Evolutionary conservation across 2,888 invertebrate genomes (phyloP), one percentile per base, ranked within the genome.

Genomic region (Cistogaster globosa): DNA sequence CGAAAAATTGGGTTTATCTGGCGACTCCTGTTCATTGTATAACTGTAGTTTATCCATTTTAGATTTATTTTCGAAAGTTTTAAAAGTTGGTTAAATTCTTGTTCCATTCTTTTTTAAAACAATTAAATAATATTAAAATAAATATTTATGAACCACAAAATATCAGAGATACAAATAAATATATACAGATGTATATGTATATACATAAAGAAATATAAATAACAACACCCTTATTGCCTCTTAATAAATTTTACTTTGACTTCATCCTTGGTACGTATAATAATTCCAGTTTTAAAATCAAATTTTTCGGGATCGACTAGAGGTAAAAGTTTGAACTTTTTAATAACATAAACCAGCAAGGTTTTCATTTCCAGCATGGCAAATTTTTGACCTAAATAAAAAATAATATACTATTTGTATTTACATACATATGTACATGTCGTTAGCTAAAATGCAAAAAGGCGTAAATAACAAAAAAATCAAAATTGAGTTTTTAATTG

Each of bases 291-390:
- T 65, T 79, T 84, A 18, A 84, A 84, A 18, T 80, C 53, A 38
- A 88, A 85, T 8, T 78, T 65, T 8, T 84, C 78, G 0, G 85
- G 87, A 80, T 87, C 86, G 18, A 67, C 79, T 71, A 88, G 51
- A 0, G 90, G 89, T 1, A 89, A 69, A 2, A 90, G 18, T 76
- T 88, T 85, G 22, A 88, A 91, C 8, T 87, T 69, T 42, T 90
- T 90, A 0, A 91, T 81, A 0, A 91, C 51, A 2, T 88, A 80
- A 6, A 88, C 80, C 6, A 91, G 71, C 1, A 91, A 68, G 0
- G 90, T 90, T 79, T 91, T 91, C 88, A 91, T 90, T 84, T 91
- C 90, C n/a, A 89, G 32, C 87, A 90, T 81, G 18, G 91, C 90
- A 67, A 88, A 91, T 79, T 91, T 91, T 89, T 91, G 89, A 16